Evolutionary conservation across 2,888 invertebrate species (phyloP).

Genomic region (Stegana nigrithorax): DNA sequence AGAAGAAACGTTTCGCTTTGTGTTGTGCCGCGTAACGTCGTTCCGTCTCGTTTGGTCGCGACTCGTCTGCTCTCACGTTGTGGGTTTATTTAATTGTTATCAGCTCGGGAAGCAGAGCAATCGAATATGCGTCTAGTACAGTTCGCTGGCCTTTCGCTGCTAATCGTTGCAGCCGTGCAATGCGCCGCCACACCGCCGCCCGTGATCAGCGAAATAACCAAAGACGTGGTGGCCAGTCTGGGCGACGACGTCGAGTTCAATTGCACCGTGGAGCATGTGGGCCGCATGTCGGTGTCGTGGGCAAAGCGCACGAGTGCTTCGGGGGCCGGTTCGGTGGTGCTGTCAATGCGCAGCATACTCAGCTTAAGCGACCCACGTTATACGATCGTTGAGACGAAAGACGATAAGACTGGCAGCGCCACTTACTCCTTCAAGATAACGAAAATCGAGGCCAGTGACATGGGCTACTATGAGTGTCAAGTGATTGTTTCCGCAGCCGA

Average conservation of each 20-base stretch:
- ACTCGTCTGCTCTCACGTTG: no score
- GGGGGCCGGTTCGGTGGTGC: conserved; percentile 57
- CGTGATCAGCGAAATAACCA: conserved; percentile 59
- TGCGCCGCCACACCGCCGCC: conserved; percentile 38
- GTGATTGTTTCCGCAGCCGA: conserved; percentile 63
- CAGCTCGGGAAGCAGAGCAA: no score
- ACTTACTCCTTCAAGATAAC: conserved; percentile 63
- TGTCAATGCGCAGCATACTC: conserved; percentile 62
- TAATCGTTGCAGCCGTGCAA: conserved; percentile 24
- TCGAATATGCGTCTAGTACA: conserved; percentile 2
- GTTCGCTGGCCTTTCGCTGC: conserved; percentile 8
- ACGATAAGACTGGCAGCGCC: conserved; percentile 47
- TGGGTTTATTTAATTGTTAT: no score
- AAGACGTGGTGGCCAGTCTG: conserved; percentile 61
- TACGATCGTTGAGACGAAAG: conserved; percentile 51
- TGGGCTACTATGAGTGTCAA: conserved; percentile 67
- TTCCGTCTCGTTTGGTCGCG: no score
- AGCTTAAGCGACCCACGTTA: conserved; percentile 63
- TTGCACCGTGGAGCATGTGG: conserved; percentile 66
- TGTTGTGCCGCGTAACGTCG: no score
- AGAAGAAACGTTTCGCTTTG: no score
- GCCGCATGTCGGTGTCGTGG: conserved; percentile 63
- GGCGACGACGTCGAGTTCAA: conserved; percentile 65
- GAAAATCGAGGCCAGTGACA: conserved; percentile 62
- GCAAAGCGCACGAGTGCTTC: conserved; percentile 57